These are phyloP conservation scores for Coelogynopora nodosa DNA, from an alignment of 2,888 invertebrate genomes.

Conservation along the genomic window DNA sequence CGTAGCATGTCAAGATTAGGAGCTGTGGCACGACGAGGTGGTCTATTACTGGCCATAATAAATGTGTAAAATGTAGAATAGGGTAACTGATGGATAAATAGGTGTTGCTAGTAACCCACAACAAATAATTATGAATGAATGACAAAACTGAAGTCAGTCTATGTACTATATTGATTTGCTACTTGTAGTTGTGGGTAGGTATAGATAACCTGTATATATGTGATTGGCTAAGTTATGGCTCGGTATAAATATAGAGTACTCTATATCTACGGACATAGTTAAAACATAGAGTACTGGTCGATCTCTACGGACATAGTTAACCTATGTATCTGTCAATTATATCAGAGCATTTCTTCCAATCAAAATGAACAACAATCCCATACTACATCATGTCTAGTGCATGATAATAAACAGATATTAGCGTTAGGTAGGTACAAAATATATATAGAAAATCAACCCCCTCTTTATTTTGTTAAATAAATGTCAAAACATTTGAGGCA, in stretches of 20 bases:
- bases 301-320: not conserved
- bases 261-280: not conserved
- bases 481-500: not conserved
- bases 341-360: not conserved
- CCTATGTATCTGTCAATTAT: not conserved
- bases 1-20: too few relatives aligned
- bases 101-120: not conserved
- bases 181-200: not conserved
- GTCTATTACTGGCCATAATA: too few relatives aligned
- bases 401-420: not conserved
- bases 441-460: not conserved
- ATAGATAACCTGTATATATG: not conserved
- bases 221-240: not conserved
- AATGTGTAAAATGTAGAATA: too few relatives aligned
- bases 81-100: too few relatives aligned
- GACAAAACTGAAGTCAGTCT: not conserved
- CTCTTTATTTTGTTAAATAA: not conserved
- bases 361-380: not conserved
- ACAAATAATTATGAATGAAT: not conserved
- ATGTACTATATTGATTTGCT: not conserved
- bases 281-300: too few relatives aligned
- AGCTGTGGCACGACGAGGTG: too few relatives aligned
- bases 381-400: not conserved
- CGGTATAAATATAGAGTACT: not conserved
- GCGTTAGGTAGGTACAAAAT: not conserved